Base-by-base conservation (phyloP, 2,888 invertebrate species). In the Apamea epomidion region DNA sequence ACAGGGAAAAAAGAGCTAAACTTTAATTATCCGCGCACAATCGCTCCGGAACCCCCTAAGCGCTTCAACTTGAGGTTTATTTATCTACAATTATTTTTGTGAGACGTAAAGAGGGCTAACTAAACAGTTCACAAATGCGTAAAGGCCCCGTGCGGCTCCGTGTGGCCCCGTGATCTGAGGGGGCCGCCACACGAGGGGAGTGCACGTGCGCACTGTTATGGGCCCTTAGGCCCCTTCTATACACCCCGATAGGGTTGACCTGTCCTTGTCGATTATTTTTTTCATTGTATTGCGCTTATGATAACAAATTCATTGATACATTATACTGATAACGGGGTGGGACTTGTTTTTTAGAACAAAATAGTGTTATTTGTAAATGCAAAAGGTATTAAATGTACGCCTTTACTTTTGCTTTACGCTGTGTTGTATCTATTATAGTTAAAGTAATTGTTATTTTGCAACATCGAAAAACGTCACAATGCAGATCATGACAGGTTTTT, bases 131-230 rank as follows among this genome's bases (percentile, higher is more conserved):
- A 94, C 95, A 91, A 95, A 92, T 94, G 94, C 88, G 92, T 93
- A 94, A 91, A 91, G 92, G 93, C 93, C 91, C 92, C 91, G 94
- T 94, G 94, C 91, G 88, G 92, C 75, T 45, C 6, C 71, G 79
- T 51, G 94, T 91, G 88, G 92, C 51, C 45, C 68, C 45, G 54
- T 29, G 54, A 54, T 45, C 60, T 90, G 89, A 86, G 87, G 83
- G 86, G 89, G 91, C 89, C 86, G 85, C 82, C 74, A 29, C 79
- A 90, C 85, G 91, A 92, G 91, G 92, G 89, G 86, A 82, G 88
- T 83, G 93, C 97, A 97, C 97, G 97, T 96, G 97, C 94, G 93
- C 92, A 86, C 94, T 87, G 93, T 96, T 96, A 95, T 90, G 92
- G 86, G 89, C 93, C 92, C 92, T 94, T 92, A 90, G 92, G 93